Conservation (phyloP, 2,888 invertebrate species). For the Tetrapedia diversipes region DNA sequence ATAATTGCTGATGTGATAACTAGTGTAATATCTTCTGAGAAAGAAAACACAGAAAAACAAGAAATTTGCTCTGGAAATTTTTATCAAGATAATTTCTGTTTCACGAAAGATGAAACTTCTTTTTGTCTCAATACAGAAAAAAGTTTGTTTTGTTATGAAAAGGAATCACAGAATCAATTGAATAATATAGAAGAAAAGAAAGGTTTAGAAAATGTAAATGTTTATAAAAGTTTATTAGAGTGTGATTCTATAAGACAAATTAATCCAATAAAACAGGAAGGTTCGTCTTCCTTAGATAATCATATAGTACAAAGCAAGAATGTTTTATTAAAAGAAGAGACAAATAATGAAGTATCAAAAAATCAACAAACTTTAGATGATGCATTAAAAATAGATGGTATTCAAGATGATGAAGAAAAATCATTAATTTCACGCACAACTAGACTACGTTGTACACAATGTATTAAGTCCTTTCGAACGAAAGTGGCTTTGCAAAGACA, state of each 20-base stretch:
- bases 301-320: constrained; percentile 7
- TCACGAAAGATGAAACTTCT: constrained; percentile 31
- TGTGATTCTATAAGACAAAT: constrained; percentile 17
- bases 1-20: constrained; percentile 59
- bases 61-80: constrained; percentile 34
- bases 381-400: constrained; percentile 4
- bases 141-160: constrained; percentile 42
- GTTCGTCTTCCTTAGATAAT: constrained; percentile 9
- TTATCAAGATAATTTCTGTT: constrained; percentile 39
- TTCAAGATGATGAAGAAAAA: constrained; percentile 73
- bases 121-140: constrained; percentile 40
- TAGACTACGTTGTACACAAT: constrained; percentile 73
- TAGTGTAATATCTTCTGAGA: constrained; percentile 47
- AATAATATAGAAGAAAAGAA: constrained; percentile 11
- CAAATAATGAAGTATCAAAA: constrained; percentile 2
- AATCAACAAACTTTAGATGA: constrained; percentile 22
- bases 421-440: constrained; percentile 73
- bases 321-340: constrained; percentile 3
- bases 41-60: constrained; percentile 31
- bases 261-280: constrained; percentile 18
- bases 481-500: constrained; percentile 73
- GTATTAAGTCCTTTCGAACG: constrained; percentile 75
- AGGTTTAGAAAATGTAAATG: constrained; percentile 12
- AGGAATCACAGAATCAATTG: constrained; percentile 38
- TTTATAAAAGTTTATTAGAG: constrained; percentile 39